Conservation (phyloP, 2,113 vertebrate genomes). For the Tauraco erythrolophus region DNA sequence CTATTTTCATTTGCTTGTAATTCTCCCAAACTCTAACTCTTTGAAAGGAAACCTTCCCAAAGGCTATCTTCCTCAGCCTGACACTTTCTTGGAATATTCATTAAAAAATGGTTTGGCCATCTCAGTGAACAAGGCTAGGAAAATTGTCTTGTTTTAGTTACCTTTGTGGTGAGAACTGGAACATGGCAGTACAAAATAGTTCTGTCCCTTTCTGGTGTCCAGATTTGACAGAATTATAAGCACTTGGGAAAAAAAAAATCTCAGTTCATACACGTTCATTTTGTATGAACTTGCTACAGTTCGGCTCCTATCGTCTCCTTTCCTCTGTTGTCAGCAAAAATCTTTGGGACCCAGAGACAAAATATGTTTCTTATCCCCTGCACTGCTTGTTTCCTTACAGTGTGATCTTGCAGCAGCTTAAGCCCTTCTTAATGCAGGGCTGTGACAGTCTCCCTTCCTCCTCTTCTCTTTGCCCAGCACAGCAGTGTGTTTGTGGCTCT, state of each 20-base stretch:
- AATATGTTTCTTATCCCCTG: neutral
- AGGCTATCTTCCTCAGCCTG: neutral
- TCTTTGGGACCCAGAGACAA: neutral
- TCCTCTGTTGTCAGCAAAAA: neutral
- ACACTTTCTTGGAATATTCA: neutral
- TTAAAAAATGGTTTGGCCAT: neutral
- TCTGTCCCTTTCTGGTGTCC: neutral
- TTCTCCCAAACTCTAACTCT: neutral
- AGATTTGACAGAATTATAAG: neutral
- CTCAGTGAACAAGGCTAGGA: neutral
- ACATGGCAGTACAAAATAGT: neutral
- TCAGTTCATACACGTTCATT: neutral
- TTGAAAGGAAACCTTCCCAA: neutral
- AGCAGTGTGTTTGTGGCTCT: neutral
- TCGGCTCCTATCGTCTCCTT: neutral
- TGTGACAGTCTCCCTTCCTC: neutral
- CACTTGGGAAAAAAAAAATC: neutral
- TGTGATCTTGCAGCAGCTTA: neutral
- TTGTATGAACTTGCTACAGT: neutral
- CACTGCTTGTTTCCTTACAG: neutral
- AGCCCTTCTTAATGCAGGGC: neutral
- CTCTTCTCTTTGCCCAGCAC: neutral
- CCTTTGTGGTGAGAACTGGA: neutral
- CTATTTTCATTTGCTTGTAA: neutral
- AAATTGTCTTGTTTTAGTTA: neutral